These are phyloP conservation scores for Elmis aenea DNA, from an alignment of 2,888 invertebrate genomes.

Conservation along the genomic window DNA sequence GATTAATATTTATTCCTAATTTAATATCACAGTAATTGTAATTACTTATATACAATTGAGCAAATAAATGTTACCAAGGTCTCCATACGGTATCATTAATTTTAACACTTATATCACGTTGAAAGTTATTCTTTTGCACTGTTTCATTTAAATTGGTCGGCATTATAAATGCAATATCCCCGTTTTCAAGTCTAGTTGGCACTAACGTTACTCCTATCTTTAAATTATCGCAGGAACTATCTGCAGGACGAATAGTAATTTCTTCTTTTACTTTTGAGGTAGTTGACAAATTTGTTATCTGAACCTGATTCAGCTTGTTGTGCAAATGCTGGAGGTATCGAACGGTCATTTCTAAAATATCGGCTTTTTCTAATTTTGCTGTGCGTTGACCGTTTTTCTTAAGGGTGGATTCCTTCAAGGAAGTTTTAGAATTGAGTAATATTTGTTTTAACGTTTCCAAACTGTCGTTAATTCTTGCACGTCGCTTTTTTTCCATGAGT, in stretches of 20 bases:
- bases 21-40: not conserved
- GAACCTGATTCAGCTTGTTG: conserved; percentile 30
- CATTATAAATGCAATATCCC: conserved; percentile 45
- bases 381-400: conserved; percentile 42
- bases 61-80: conserved; percentile 35
- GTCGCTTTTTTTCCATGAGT: conserved; percentile 52
- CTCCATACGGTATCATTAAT: conserved; percentile 38
- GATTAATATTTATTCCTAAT: no score
- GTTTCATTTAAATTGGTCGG: conserved; percentile 27
- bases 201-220: conserved; percentile 38
- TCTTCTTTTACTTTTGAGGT: conserved; percentile 19
- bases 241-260: conserved; percentile 28
- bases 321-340: conserved; percentile 53
- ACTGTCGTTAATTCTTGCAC: conserved; percentile 53
- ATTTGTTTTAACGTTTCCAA: conserved; percentile 51
- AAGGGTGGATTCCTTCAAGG: conserved; percentile 32
- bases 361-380: conserved; percentile 61
- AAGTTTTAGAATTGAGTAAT: conserved; percentile 45
- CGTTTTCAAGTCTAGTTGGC: conserved; percentile 43
- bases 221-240: conserved; percentile 32
- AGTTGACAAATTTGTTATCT: not conserved
- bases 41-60: not conserved
- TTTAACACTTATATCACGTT: conserved; percentile 7
- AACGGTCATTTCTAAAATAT: conserved; percentile 61
- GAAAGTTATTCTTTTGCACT: conserved; percentile 4